Evolutionary conservation across 2,113 vertebrate species (phyloP).

Genomic region (Oryzias woworae): DNA sequence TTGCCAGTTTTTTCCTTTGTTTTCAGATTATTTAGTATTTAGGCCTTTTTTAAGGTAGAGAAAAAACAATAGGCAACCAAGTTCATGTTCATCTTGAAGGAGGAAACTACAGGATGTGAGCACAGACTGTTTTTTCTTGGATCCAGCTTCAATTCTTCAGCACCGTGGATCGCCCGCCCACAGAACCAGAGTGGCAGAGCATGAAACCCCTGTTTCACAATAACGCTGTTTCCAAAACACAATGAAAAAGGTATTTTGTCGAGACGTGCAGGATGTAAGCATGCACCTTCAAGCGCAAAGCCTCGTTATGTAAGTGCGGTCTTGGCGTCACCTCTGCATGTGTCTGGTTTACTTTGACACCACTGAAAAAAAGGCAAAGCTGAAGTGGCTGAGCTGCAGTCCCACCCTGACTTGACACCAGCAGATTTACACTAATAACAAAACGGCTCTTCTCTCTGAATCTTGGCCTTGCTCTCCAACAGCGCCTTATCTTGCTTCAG

Average conservation of each 20-base stretch:
- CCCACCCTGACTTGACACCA: constrained; percentile 16
- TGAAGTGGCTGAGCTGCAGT: constrained; percentile 12
- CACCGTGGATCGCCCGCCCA: background rate
- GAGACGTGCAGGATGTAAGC: background rate
- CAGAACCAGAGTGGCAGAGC: too few relatives aligned
- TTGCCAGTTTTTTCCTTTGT: too few relatives aligned
- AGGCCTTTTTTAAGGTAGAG: too few relatives aligned
- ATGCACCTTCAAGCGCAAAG: background rate
- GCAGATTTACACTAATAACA: constrained; percentile 57
- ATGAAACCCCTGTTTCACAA: background rate
- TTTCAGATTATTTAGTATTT: too few relatives aligned
- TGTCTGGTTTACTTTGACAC: constrained; percentile 20
- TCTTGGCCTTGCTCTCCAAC: constrained; percentile 41
- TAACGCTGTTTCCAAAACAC: constrained; percentile 1
- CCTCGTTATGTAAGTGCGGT: constrained; percentile 4
- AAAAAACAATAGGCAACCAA: too few relatives aligned
- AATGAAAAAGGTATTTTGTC: background rate
- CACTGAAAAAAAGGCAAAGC: background rate
- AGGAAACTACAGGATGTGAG: background rate
- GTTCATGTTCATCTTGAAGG: background rate
- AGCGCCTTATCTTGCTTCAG: constrained; percentile 55
- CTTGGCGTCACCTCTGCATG: background rate
- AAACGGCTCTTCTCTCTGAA: constrained; percentile 19
- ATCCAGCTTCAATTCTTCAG: background rate
- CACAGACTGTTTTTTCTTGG: background rate